These are phyloP conservation scores for Pteruthius melanotis DNA, from an alignment of 2,113 vertebrate genomes.

Conservation along the genomic window DNA sequence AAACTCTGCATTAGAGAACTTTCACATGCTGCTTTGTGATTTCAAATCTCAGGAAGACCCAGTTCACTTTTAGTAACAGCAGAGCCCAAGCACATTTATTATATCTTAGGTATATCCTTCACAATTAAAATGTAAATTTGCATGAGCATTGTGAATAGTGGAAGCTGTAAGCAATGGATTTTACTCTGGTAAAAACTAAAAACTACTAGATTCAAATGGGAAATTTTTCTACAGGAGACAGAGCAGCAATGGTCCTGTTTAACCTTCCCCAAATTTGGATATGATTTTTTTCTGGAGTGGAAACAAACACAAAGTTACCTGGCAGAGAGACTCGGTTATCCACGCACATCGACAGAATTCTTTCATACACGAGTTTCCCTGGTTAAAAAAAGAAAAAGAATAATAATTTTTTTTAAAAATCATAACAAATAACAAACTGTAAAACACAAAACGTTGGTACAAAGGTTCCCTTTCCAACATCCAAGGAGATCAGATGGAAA, in stretches of 20 bases:
- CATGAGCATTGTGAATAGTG: neutral
- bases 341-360: constrained; percentile 92
- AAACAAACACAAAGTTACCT: constrained; percentile 70
- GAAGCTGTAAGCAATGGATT: neutral
- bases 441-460: neutral
- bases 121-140: neutral
- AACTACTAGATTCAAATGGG: neutral
- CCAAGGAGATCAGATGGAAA: accelerated
- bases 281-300: neutral
- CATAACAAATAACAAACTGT: neutral
- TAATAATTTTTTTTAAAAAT: neutral
- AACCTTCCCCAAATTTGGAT: neutral
- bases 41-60: neutral
- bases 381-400: neutral
- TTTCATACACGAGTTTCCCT: constrained; percentile 93
- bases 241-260: neutral
- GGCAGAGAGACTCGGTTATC: constrained; percentile 74
- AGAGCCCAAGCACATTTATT: neutral
- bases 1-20: neutral
- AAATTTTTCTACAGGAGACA: neutral
- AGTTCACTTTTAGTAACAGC: neutral
- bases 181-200: neutral
- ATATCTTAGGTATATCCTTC: neutral
- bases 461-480: neutral
- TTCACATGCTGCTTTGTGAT: neutral